Base-by-base conservation (phyloP, 2,113 vertebrate species). In the Hyla sarda region DNA sequence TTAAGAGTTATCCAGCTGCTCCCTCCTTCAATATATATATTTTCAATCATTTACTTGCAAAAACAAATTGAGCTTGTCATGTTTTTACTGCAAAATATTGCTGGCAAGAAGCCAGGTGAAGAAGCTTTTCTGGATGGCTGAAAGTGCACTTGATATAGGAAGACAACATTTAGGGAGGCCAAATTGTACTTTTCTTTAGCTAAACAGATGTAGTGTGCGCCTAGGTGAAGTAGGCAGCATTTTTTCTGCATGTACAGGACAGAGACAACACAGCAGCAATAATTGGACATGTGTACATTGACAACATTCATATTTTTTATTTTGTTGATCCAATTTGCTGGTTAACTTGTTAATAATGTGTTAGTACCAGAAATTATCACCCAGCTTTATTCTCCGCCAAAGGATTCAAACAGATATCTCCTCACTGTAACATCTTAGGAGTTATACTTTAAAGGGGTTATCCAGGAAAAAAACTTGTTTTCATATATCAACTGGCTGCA, bases 111-210 rank as follows among this genome's bases (percentile, higher is more conserved):
- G 88, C 89, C 91, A 89, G 73, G 76, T 84, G 86, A 77, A 88
- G 86, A 77, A 88, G 88, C 88, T 80, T 89, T 88, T 5, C 88
- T 74, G 88, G 88, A 90, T 92, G 90, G 91, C 90, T 90, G 90
- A 91, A 92, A 94, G 91, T 90, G 86, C 90, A 91, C 80, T 14
- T 87, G 88, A 89, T 91, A 90, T 90, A 91, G 90, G 58, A 37
- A 87, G n/a, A 48, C 30, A 84, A 88, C 85, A 88, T 87, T 83
- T 74, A 87, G 88, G 89, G 62, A 77, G 84, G 85, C 83, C 88
- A 77, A 79, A 82, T 85, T 88, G 84, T 67, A 83, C 50, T 65
- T 16, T 65, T 6, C 25, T 6, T 65, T 30, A 65, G 28, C 28
- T 32, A 17, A 25, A 65, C 25, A 65, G 28, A 65, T 65, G 62